A percentile compares a stretch with the other conserved stretches of the same genome.
Evolutionary conservation across 2,113 vertebrate genomes (phyloP).

Genomic region (Microtus ochrogaster): DNA sequence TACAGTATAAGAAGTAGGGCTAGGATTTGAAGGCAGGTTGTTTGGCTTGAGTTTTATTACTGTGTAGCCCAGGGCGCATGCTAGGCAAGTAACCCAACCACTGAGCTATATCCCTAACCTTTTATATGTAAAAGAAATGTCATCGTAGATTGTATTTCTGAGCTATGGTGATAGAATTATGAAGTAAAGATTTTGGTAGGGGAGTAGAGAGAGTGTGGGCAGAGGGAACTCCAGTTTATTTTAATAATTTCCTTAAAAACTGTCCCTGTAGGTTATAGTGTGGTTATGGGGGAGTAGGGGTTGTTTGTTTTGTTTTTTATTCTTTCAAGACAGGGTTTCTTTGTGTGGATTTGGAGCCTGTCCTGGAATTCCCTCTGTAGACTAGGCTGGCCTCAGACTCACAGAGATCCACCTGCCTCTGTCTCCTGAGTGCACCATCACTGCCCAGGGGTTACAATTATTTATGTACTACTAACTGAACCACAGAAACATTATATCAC

Average conservation of each 20-base stretch:
- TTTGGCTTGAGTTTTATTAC: constrained; percentile 23
- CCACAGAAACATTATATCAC: constrained; percentile 18
- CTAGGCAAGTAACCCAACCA: background rate
- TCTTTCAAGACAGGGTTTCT: background rate
- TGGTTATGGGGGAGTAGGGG: too few relatives aligned
- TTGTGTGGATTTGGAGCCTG: too few relatives aligned
- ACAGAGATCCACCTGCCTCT: too few relatives aligned
- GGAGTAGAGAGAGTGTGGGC: background rate
- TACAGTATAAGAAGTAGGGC: background rate
- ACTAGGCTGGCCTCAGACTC: too few relatives aligned
- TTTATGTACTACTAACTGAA: background rate
- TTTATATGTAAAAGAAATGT: background rate
- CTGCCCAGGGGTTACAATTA: too few relatives aligned
- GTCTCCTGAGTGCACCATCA: too few relatives aligned
- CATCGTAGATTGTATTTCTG: background rate
- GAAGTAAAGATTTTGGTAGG: background rate
- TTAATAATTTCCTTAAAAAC: constrained; percentile 3
- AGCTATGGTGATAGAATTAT: background rate
- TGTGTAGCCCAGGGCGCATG: background rate
- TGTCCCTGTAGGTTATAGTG: background rate
- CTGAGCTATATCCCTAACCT: background rate
- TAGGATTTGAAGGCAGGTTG: background rate
- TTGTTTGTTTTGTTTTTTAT: too few relatives aligned
- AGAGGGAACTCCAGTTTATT: constrained; percentile 42
- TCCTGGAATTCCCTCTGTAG: too few relatives aligned